These are phyloP conservation scores for Baronia brevicornis DNA, from an alignment of 2,888 invertebrate genomes.

Conservation along the genomic window DNA sequence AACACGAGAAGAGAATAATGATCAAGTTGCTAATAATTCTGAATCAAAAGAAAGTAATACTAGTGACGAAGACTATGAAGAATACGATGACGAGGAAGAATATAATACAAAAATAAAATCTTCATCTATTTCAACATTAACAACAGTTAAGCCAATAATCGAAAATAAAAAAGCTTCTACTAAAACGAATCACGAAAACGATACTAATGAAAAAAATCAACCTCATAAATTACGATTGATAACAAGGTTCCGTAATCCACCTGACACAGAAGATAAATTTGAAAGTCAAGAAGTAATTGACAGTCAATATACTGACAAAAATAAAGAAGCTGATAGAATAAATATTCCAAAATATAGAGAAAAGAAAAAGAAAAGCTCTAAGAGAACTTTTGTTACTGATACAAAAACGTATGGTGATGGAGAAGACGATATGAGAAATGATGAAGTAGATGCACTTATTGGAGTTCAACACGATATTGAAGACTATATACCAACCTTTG, in stretches of 20 bases:
- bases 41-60: slow-evolving; percentile 20
- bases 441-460: slow-evolving; percentile 59
- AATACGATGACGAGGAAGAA: slow-evolving; percentile 35
- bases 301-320: slow-evolving; percentile 12
- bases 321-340: slow-evolving; percentile 18
- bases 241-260: slow-evolving; percentile 45
- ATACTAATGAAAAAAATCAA: slow-evolving; percentile 25
- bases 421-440: slow-evolving; percentile 44
- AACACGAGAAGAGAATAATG: slow-evolving; percentile 11
- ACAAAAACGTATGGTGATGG: slow-evolving; percentile 56
- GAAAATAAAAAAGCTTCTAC: slow-evolving; percentile 30
- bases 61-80: slow-evolving; percentile 30
- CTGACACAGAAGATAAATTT: slow-evolving; percentile 20
- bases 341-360: slow-evolving; percentile 46
- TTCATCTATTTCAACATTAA: slow-evolving; percentile 35
- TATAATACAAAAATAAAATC: slow-evolving; percentile 23
- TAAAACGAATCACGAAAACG: slow-evolving; percentile 26
- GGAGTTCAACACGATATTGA: slow-evolving; percentile 51
- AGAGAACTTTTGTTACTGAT: slow-evolving; percentile 64
- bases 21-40: slow-evolving; percentile 11
- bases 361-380: slow-evolving; percentile 56
- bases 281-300: slow-evolving; percentile 8
- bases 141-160: slow-evolving; percentile 35
- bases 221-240: slow-evolving; percentile 39
- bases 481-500: slow-evolving; percentile 56